phyloP scores from a whole-genome alignment of 1,140 invertebrate genomes.

The Coenobita brevimanus region DNA sequence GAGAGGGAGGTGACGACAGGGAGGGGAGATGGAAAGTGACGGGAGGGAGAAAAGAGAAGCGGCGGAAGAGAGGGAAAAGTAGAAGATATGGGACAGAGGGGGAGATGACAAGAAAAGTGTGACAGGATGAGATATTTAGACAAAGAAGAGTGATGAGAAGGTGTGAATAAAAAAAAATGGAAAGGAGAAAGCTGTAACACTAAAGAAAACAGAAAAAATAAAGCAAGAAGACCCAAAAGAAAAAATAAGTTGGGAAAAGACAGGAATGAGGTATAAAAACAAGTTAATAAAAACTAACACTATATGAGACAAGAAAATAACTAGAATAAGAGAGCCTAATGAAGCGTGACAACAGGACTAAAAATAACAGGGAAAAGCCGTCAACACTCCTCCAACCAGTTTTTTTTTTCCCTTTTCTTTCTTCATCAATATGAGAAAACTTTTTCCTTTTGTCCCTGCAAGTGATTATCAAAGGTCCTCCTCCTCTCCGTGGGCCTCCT shows the following conservation, averaged over 20 bases:
- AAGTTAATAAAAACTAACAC: too few species aligned
- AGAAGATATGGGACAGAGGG: neutral
- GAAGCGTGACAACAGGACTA: neutral
- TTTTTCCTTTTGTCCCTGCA: neutral
- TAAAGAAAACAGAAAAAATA: neutral
- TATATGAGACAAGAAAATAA: too few species aligned
- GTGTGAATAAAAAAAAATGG: neutral
- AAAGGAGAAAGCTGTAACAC: neutral
- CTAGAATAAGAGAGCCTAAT: neutral
- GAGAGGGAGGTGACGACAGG: neutral
- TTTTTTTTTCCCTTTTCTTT: too few species aligned
- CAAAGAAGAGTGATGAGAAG: neutral
- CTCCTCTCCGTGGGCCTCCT: neutral
- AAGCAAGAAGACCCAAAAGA: neutral
- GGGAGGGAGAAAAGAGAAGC: neutral
- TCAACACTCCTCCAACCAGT: too few species aligned
- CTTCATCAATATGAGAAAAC: constrained; percentile 18
- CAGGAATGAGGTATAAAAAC: neutral
- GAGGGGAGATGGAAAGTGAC: neutral
- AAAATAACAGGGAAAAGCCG: neutral
- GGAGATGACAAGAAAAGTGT: neutral
- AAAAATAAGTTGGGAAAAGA: neutral
- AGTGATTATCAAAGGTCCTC: neutral
- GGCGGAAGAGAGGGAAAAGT: neutral
- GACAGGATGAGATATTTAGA: neutral